Conservation (phyloP, 2,113 vertebrate genomes). For the Taxidea taxus region DNA sequence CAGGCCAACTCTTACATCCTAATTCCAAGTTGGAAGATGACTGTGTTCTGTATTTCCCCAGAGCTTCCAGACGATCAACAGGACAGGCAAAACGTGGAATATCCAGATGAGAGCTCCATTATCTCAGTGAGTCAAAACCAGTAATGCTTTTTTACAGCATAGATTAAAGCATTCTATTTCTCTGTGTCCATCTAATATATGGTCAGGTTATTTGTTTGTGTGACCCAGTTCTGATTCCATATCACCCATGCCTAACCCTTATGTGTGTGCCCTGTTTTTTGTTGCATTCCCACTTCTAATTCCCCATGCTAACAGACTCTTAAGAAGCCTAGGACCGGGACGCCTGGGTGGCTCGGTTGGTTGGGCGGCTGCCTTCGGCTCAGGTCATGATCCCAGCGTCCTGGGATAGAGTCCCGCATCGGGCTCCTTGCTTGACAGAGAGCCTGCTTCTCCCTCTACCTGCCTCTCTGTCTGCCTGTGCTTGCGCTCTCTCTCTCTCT, state of each 20-base stretch:
- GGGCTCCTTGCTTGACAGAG: too few species aligned
- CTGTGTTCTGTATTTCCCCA: too few species aligned
- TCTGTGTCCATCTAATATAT: neutral
- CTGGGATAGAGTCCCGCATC: too few species aligned
- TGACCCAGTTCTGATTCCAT: neutral
- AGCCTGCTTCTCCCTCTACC: too few species aligned
- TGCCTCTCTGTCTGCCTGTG: too few species aligned
- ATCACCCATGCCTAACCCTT: neutral
- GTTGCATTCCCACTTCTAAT: neutral
- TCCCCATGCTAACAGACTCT: neutral
- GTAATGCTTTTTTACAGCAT: neutral
- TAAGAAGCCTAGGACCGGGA: neutral
- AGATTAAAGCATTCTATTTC: neutral
- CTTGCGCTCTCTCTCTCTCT: too few species aligned
- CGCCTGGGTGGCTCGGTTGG: too few species aligned
- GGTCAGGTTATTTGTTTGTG: neutral
- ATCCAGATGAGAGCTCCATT: fast-evolving
- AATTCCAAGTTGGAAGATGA: neutral
- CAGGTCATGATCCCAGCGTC: too few species aligned
- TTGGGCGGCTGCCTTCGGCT: too few species aligned
- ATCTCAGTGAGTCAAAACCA: neutral
- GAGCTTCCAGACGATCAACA: neutral
- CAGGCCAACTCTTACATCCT: neutral
- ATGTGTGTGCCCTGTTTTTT: neutral
- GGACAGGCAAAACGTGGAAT: neutral